phyloP scores from a whole-genome alignment of 1,140 invertebrate species.

The Anadara kagoshimensis region DNA sequence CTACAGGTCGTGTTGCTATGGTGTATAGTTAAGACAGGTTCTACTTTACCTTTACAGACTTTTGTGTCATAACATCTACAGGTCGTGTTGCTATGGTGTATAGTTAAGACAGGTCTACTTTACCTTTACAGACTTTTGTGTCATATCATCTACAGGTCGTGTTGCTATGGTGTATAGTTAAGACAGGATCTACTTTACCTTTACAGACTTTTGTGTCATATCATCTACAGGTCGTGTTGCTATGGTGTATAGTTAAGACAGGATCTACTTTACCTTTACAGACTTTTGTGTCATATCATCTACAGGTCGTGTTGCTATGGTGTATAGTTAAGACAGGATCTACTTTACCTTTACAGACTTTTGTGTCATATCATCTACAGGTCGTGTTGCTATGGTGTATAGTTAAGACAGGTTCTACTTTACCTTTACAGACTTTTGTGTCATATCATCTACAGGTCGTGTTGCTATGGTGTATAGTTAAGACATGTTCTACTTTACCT shows the following conservation, averaged over 20 bases:
- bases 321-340: no score
- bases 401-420: no score
- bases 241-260: neutral
- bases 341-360: slow-evolving; percentile 6
- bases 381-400: slow-evolving; percentile 24
- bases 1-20: slow-evolving; percentile 34
- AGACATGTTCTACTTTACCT: neutral
- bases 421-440: slow-evolving; percentile 17
- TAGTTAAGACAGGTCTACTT: no score
- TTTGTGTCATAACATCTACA: slow-evolving; percentile 30
- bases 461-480: slow-evolving; percentile 13
- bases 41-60: slow-evolving; percentile 3
- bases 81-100: slow-evolving; percentile 28
- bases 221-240: slow-evolving; percentile 31
- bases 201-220: slow-evolving; percentile 27
- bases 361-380: slow-evolving; percentile 32
- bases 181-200: neutral
- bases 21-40: no score
- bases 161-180: slow-evolving; percentile 13
- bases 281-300: slow-evolving; percentile 27
- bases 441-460: slow-evolving; percentile 33
- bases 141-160: slow-evolving; percentile 33
- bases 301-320: slow-evolving; percentile 33
- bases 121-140: slow-evolving; percentile 17
- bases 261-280: neutral